Conservation (phyloP, 2,888 invertebrate genomes). For the Xylota sylvarum region DNA sequence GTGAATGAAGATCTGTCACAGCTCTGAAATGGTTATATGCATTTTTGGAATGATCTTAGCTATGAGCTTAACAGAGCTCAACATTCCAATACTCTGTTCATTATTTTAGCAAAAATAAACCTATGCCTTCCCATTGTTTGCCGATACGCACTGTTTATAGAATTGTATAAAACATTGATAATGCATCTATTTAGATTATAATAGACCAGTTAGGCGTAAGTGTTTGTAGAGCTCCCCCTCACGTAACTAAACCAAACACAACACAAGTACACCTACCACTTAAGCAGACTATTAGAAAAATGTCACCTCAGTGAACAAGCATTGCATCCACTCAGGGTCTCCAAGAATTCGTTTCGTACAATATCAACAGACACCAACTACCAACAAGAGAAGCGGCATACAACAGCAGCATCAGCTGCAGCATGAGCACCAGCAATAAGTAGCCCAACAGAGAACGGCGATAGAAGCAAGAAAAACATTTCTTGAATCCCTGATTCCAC, state of each 20-base stretch:
- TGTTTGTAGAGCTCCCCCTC: too few relatives aligned
- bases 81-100: too few relatives aligned
- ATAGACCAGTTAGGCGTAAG: too few relatives aligned
- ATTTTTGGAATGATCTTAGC: too few relatives aligned
- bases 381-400: slow-evolving; percentile 49
- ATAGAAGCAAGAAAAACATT: slow-evolving; percentile 22
- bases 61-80: too few relatives aligned
- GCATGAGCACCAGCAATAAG: slow-evolving; percentile 37
- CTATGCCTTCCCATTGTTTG: too few relatives aligned
- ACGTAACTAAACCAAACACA: neutral
- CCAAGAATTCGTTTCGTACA: slow-evolving; percentile 49
- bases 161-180: too few relatives aligned
- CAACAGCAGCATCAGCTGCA: slow-evolving; percentile 46
- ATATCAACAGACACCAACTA: slow-evolving; percentile 62
- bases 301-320: slow-evolving; percentile 72
- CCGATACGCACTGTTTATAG: too few relatives aligned
- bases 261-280: slow-evolving; percentile 50
- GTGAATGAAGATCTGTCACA: too few relatives aligned
- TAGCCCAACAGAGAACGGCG: slow-evolving; percentile 13
- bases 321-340: slow-evolving; percentile 46
- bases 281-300: slow-evolving; percentile 69
- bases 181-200: too few relatives aligned
- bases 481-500: slow-evolving; percentile 56
- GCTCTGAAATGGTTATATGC: too few relatives aligned
- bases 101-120: too few relatives aligned